A percentile compares a stretch with the other conserved stretches of the same genome.
Evolutionary conservation across 2,888 invertebrate genomes (phyloP).

Genomic region (Octonoba sinensis): DNA sequence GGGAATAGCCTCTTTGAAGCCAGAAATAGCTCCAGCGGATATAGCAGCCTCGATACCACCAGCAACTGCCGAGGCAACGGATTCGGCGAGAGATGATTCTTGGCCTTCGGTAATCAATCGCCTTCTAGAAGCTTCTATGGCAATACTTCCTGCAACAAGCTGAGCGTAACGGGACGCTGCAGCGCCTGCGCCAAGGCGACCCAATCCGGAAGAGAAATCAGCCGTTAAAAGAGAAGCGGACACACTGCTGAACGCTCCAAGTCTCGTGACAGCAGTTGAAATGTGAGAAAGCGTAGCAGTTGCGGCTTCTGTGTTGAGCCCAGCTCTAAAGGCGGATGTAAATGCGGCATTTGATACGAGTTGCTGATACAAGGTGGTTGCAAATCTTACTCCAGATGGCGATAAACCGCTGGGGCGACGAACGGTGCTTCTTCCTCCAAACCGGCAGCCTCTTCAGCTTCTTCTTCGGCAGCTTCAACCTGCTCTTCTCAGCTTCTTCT

Average conservation of each 20-base stretch:
- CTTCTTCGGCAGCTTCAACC: neutral
- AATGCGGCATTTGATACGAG: neutral
- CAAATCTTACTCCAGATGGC: neutral
- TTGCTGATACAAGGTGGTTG: neutral
- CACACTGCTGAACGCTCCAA: neutral
- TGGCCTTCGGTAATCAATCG: neutral
- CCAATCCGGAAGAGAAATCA: neutral
- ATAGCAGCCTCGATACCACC: neutral
- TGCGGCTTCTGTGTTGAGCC: neutral
- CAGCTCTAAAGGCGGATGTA: neutral
- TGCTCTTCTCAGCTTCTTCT: no score
- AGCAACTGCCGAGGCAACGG: neutral
- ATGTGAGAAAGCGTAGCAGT: neutral
- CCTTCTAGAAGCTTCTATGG: neutral
- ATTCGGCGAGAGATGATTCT: neutral
- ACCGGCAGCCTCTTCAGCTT: neutral
- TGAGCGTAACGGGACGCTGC: neutral
- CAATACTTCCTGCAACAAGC: neutral
- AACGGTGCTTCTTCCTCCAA: neutral
- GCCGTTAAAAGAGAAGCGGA: neutral
- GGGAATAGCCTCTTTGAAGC: neutral
- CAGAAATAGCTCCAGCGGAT: neutral
- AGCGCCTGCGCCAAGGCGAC: neutral
- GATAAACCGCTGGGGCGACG: neutral
- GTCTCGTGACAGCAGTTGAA: no score